These are phyloP conservation scores for Phoenoteleia sp. DNA, from an alignment of 2,888 invertebrate genomes.

Conservation along the genomic window DNA sequence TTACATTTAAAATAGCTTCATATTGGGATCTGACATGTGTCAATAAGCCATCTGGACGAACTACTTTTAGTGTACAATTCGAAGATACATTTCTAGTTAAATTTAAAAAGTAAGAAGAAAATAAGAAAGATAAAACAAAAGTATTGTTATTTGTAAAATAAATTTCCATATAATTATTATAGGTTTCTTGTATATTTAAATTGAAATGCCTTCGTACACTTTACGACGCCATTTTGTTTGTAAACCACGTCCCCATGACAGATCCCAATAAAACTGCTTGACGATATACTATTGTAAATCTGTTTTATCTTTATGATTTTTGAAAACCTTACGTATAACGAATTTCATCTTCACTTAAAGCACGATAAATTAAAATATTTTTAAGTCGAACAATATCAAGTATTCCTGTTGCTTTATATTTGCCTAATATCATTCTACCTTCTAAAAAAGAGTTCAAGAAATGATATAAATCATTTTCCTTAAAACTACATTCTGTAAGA, in stretches of 20 bases:
- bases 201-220: too few relatives aligned
- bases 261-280: too few relatives aligned
- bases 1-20: neutral
- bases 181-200: too few relatives aligned
- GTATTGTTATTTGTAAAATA: too few relatives aligned
- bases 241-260: too few relatives aligned
- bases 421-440: slow-evolving; percentile 6
- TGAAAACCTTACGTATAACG: slow-evolving; percentile 13
- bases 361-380: neutral
- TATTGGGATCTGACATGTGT: neutral
- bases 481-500: neutral
- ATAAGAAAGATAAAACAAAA: too few relatives aligned
- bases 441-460: slow-evolving; percentile 1
- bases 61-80: too few relatives aligned
- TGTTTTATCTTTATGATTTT: neutral
- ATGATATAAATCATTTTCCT: slow-evolving; percentile 11
- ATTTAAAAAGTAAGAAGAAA: too few relatives aligned
- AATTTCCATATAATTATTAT: too few relatives aligned
- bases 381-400: neutral
- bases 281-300: neutral
- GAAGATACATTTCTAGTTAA: too few relatives aligned
- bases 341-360: neutral
- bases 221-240: too few relatives aligned
- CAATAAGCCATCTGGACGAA: too few relatives aligned
- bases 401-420: neutral